Percentiles rank a stretch among this genome's conserved stretches.
Conservation (phyloP, 2,113 vertebrate species). For the Pseudonaja textilis region DNA sequence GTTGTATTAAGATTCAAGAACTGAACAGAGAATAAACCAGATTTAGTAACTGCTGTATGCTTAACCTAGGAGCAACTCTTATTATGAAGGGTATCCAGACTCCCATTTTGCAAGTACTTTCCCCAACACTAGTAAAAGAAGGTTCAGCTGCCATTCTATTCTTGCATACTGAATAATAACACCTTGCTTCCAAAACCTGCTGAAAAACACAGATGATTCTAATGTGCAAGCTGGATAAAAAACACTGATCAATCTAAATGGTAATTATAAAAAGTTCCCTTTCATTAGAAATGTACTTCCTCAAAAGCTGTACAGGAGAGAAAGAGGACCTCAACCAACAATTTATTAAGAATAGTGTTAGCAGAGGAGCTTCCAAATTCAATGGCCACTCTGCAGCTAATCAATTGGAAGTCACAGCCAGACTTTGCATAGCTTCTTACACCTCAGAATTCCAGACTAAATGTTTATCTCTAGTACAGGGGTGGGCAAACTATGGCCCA, state of each 20-base stretch:
- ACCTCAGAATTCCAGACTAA: not conserved
- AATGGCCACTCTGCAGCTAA: too few relatives aligned
- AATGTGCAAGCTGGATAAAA: not conserved
- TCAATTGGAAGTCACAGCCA: rapidly evolving
- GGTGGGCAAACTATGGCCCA: too few relatives aligned
- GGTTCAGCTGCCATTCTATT: not conserved
- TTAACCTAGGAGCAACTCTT: not conserved
- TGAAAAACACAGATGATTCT: not conserved
- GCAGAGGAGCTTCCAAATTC: too few relatives aligned
- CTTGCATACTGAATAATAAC: not conserved
- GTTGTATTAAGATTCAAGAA: not conserved
- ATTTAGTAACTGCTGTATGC: not conserved
- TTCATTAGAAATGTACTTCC: not conserved
- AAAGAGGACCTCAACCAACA: not conserved
- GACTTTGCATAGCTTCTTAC: not conserved
- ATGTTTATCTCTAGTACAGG: rapidly evolving
- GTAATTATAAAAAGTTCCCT: not conserved
- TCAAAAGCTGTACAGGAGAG: not conserved
- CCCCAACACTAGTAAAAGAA: not conserved
- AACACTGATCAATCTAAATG: not conserved
- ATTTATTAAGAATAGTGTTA: not conserved
- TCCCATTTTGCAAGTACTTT: not conserved
- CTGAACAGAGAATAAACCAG: not conserved
- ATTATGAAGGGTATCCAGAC: not conserved
- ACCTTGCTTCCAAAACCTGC: not conserved